Percentiles rank a stretch among this genome's conserved stretches.
phyloP scores from a whole-genome alignment of 2,888 invertebrate species.

The Glaucopsyche alexis region DNA sequence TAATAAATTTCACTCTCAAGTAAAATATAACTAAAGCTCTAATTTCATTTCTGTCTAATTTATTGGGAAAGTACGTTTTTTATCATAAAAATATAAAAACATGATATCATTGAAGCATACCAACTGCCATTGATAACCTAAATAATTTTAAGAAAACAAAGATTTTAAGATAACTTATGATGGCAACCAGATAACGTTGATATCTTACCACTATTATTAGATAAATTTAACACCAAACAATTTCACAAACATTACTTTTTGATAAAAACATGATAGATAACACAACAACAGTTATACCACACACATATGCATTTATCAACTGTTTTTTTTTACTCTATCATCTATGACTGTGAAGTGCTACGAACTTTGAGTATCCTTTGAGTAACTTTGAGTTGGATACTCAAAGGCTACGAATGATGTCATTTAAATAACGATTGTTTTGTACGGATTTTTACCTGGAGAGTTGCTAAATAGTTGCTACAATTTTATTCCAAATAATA shows the following conservation, averaged over 20 bases:
- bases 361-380: no score
- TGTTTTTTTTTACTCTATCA: constrained; percentile 45
- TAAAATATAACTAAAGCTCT: neutral
- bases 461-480: no score
- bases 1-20: neutral
- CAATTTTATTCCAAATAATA: no score
- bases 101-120: constrained; percentile 53
- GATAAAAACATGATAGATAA: constrained; percentile 78
- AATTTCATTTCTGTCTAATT: neutral
- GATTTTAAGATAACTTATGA: constrained; percentile 52
- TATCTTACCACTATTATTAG: constrained; percentile 70
- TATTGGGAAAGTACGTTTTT: constrained; percentile 44
- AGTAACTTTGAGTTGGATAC: no score
- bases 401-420: constrained; percentile 11
- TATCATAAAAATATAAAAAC: constrained; percentile 66
- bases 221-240: constrained; percentile 64
- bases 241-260: constrained; percentile 72
- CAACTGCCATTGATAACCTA: constrained; percentile 62
- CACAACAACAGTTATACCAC: constrained; percentile 60
- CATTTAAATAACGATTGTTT: constrained; percentile 34
- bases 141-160: constrained; percentile 49
- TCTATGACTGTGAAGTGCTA: neutral
- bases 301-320: constrained; percentile 54
- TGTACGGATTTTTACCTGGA: neutral
- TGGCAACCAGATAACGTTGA: constrained; percentile 63